Percentiles rank a stretch among this genome's conserved stretches.
These are phyloP conservation scores for Tupiocoris notatus DNA, from an alignment of 2,888 invertebrate species.

Conservation along the genomic window DNA sequence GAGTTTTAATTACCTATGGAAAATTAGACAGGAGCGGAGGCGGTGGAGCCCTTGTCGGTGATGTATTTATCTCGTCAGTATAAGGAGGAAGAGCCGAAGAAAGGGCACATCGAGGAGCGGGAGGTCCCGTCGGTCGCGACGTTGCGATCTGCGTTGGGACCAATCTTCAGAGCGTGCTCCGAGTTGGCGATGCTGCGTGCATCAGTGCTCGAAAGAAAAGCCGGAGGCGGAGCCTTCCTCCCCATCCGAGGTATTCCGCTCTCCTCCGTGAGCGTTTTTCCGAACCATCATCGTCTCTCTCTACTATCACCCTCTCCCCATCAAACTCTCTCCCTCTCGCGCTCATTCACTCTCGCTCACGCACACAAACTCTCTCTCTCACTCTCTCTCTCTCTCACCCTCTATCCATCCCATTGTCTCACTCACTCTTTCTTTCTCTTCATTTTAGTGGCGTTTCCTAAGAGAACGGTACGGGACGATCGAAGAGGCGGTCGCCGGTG, in stretches of 20 bases:
- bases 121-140: too few relatives aligned
- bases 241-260: not conserved
- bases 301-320: not conserved
- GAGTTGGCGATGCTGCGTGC: not conserved
- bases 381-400: constrained; percentile 43
- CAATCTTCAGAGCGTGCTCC: not conserved
- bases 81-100: not conserved
- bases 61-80: not conserved
- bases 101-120: too few relatives aligned
- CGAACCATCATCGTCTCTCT: constrained; percentile 48
- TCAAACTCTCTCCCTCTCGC: not conserved
- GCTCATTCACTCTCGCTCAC: constrained; percentile 6
- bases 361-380: constrained; percentile 14
- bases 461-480: not conserved
- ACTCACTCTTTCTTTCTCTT: constrained; percentile 12
- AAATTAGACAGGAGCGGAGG: constrained; percentile 6
- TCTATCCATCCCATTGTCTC: not conserved
- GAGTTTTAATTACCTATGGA: constrained; percentile 17
- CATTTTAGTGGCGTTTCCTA: not conserved
- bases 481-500: not conserved
- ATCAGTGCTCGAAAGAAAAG: not conserved
- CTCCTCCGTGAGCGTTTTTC: not conserved
- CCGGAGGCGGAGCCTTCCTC: not conserved
- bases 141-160: not conserved
- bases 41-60: not conserved